Evolutionary conservation across 1,140 invertebrate species (phyloP), one percentile per base, ranked within the genome.

Genomic region (Spodoptera litura): DNA sequence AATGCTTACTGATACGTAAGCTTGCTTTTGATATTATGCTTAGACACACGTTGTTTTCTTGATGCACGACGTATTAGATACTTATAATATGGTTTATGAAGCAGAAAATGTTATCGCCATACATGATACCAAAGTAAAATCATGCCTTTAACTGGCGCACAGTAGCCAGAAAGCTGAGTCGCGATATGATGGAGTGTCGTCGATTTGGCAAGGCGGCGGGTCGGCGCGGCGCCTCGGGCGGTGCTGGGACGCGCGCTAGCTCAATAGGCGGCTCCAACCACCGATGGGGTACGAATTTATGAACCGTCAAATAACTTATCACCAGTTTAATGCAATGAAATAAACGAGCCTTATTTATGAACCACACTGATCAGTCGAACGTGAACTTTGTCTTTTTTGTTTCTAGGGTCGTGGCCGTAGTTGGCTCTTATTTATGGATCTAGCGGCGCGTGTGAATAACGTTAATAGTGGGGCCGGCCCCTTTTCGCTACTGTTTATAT

Each of bases 291-390:
- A 86, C 84, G 78, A 85, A 81, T 91, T 91, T 91, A 91, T 91
- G 89, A 89, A 87, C 87, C 91, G 89, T 87, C 91, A 91, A 93
- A 93, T 92, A 90, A 92, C 88, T 91, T 89, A 89, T 87, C 89
- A 92, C 89, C 91, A 91, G 88, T 88, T 91, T 92, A 92, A 92
- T 90, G 89, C 92, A 91, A 91, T 90, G 88, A 89, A 90, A 89
- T 88, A 89, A 92, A 91, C 87, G 87, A 89, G 86, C 80, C 82
- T 90, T 91, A 91, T 92, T 91, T 92, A 92, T 91, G 86, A 90
- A 87, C 88, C 87, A 83, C 85, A 83, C 84, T 82, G 80, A 89
- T 91, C 87, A 88, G 79, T 85, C 84, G 83, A 84, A 83, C 88
- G 86, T 85, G 85, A 89, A 89, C 83, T 88, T 83, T 81, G 84